Percentiles rank a stretch among this genome's conserved stretches.
Conservation (phyloP, 2,888 invertebrate genomes). For the Empis stercorea region DNA sequence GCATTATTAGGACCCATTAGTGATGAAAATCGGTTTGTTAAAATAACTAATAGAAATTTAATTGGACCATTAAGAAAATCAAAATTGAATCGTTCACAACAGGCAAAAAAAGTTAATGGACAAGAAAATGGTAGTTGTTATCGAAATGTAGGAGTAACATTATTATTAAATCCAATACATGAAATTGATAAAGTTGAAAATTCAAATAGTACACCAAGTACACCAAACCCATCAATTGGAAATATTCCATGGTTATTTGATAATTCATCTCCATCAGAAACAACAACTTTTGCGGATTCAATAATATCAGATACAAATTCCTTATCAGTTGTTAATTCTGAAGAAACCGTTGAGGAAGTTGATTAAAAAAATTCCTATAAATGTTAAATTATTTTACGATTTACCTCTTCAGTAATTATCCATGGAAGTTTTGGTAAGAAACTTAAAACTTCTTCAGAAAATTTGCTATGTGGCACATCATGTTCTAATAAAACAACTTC, state of each 20-base stretch:
- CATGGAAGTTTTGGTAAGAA: constrained; percentile 86
- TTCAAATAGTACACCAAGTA: not conserved
- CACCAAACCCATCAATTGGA: constrained; percentile 5
- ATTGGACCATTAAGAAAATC: no score
- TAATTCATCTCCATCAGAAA: constrained; percentile 1
- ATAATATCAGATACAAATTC: constrained; percentile 5
- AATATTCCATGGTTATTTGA: constrained; percentile 7
- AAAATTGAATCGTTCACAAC: no score
- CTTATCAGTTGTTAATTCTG: no score
- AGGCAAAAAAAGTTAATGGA: no score
- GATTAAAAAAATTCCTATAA: not conserved
- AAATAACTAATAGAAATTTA: no score
- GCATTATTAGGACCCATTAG: no score
- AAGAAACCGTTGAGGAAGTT: no score
- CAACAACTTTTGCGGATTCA: constrained; percentile 3
- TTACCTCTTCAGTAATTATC: constrained; percentile 70
- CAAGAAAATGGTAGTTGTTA: no score
- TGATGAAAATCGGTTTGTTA: no score
- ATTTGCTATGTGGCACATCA: constrained; percentile 90
- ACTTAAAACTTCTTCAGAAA: constrained; percentile 84
- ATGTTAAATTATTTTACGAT: constrained; percentile 10
- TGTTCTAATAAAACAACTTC: constrained; percentile 92
- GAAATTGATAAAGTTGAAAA: constrained; percentile 6
- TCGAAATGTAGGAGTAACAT: constrained; percentile 4
- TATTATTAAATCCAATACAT: constrained; percentile 7